These are phyloP conservation scores for Doris montereyensis DNA, from an alignment of 2,888 invertebrate species.

Conservation along the genomic window DNA sequence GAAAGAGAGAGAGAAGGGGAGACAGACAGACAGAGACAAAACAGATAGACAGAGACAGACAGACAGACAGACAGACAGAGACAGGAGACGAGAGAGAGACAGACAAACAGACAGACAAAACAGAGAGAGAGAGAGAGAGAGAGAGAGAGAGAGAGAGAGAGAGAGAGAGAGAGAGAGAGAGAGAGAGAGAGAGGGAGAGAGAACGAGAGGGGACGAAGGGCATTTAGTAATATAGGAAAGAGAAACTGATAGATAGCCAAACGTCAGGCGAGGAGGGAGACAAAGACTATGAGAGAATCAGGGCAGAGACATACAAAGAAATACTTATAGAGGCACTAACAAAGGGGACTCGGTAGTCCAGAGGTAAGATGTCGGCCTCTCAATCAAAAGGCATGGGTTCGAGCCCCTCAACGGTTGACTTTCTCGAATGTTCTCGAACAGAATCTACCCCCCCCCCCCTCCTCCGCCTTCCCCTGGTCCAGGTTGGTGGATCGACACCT, in stretches of 20 bases:
- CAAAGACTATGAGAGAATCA: background rate
- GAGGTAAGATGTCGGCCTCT: too few relatives aligned
- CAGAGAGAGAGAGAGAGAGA: background rate
- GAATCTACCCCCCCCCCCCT: too few relatives aligned
- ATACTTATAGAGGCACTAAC: too few relatives aligned
- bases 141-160: slow-evolving; percentile 17
- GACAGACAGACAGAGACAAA: background rate
- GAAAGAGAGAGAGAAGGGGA: slow-evolving; percentile 14
- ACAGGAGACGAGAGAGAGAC: background rate
- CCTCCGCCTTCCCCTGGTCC: too few relatives aligned
- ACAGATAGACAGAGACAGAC: slow-evolving; percentile 6
- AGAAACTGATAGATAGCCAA: background rate
- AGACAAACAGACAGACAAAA: slow-evolving; percentile 17
- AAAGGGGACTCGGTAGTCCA: too few relatives aligned
- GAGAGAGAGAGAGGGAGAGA: too few relatives aligned
- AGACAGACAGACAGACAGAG: slow-evolving; percentile 20
- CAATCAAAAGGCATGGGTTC: too few relatives aligned
- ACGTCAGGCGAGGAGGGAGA: background rate
- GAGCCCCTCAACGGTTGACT: too few relatives aligned
- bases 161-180: slow-evolving; percentile 14
- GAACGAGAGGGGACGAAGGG: background rate
- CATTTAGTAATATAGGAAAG: background rate
- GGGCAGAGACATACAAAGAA: too few relatives aligned
- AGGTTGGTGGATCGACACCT: too few relatives aligned
- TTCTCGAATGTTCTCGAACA: too few relatives aligned